Evolutionary conservation across 2,888 invertebrate species (phyloP).

Genomic region (Drosophila siamana): DNA sequence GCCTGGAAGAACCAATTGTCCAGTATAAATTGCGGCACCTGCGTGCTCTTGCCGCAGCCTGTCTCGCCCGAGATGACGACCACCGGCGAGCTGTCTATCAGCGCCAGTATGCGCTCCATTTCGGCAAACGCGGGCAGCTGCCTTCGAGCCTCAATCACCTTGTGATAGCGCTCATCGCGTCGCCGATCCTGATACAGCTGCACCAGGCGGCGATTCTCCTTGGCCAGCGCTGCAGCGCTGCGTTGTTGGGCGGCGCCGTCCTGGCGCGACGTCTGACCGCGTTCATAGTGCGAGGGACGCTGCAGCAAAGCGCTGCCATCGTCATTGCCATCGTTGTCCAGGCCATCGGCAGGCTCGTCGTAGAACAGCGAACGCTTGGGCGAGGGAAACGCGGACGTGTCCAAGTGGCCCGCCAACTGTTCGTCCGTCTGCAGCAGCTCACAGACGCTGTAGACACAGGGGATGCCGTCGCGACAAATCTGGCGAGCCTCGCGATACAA

Average conservation of each 20-base stretch:
- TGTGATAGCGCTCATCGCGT: slow-evolving; percentile 88
- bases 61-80: slow-evolving; percentile 93
- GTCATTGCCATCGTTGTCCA: slow-evolving; percentile 53
- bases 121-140: slow-evolving; percentile 91
- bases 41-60: slow-evolving; percentile 93
- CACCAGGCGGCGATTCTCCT: slow-evolving; percentile 88
- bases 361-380: slow-evolving; percentile 88
- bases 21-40: slow-evolving; percentile 97
- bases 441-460: slow-evolving; percentile 90
- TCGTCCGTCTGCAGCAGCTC: slow-evolving; percentile 90
- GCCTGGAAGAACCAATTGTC: slow-evolving; percentile 91
- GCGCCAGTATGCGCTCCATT: slow-evolving; percentile 89
- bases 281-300: slow-evolving; percentile 88
- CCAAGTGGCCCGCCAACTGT: slow-evolving; percentile 87
- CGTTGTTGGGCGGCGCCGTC: slow-evolving; percentile 86
- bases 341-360: slow-evolving; percentile 84
- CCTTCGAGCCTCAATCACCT: slow-evolving; percentile 88
- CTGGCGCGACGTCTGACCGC: slow-evolving; percentile 87
- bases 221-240: slow-evolving; percentile 86
- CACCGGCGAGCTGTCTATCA: slow-evolving; percentile 87
- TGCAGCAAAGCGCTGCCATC: slow-evolving; percentile 58
- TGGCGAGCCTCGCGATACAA: slow-evolving; percentile 89
- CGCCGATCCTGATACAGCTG: slow-evolving; percentile 88
- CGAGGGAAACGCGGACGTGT: slow-evolving; percentile 86
- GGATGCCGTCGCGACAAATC: slow-evolving; percentile 89